phyloP scores from a whole-genome alignment of 2,888 invertebrate genomes.

The Gibbula magus region DNA sequence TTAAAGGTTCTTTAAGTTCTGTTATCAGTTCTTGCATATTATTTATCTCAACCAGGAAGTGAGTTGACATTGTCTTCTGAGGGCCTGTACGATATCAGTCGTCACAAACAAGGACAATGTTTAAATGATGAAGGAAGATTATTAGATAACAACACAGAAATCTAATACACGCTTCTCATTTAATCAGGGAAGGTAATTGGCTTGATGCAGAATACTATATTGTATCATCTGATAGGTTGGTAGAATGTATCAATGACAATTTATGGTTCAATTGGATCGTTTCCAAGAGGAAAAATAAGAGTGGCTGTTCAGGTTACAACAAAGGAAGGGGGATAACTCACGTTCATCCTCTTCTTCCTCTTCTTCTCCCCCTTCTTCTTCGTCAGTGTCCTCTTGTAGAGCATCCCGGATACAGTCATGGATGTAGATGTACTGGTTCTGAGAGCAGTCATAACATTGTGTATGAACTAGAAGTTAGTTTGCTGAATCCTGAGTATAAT shows the following conservation, averaged over 20 bases:
- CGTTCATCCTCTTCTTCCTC: constrained; percentile 28
- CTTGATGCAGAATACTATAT: background rate
- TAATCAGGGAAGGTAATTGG: background rate
- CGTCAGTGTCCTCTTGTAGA: constrained; percentile 45
- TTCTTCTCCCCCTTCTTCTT: constrained; percentile 39
- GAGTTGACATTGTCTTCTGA: too few relatives aligned
- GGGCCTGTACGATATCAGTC: too few relatives aligned
- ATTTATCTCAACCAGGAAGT: too few relatives aligned
- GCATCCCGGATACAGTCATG: constrained; percentile 76
- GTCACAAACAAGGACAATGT: too few relatives aligned
- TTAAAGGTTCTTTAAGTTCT: too few relatives aligned
- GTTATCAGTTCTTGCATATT: too few relatives aligned
- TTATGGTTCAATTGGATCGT: background rate
- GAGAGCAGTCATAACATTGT: constrained; percentile 48
- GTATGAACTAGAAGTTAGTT: too few relatives aligned
- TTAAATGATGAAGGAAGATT: too few relatives aligned
- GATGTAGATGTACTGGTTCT: constrained; percentile 79
- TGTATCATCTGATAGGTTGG: background rate
- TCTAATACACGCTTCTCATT: background rate
- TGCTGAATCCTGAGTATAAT: too few relatives aligned
- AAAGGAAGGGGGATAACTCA: constrained; percentile 10
- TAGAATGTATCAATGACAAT: background rate
- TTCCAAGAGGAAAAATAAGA: background rate
- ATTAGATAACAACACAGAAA: too few relatives aligned
- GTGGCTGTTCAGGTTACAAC: too few relatives aligned